phyloP scores from a whole-genome alignment of 2,797 vertebrate genomes.

The Spheniscus humboldti region DNA sequence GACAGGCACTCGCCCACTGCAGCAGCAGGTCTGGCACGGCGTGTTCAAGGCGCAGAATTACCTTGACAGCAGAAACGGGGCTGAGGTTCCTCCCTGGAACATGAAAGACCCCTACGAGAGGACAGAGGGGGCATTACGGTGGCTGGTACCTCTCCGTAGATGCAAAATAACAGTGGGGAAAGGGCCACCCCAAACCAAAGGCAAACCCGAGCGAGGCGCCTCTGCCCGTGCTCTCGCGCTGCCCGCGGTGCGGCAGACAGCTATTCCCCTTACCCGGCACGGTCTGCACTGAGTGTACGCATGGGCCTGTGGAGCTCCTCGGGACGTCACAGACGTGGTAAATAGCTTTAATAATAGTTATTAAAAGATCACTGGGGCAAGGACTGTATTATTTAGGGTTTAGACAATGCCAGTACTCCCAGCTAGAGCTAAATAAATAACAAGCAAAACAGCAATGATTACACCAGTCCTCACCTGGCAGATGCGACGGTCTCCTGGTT shows the following conservation, averaged over 20 bases:
- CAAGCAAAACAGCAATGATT: not conserved
- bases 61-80: not conserved
- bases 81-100: not conserved
- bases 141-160: not conserved
- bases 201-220: not conserved
- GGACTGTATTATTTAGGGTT: not conserved
- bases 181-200: not conserved
- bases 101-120: fast-evolving
- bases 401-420: not conserved
- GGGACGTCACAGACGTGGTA: not conserved
- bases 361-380: not conserved
- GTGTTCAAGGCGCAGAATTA: not conserved
- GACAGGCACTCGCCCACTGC: not conserved
- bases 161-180: not conserved
- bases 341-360: not conserved
- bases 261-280: not conserved
- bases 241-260: not conserved
- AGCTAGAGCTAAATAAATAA: not conserved
- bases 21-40: not conserved
- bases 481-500: not conserved
- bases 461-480: not conserved
- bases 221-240: fast-evolving
- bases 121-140: not conserved
- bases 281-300: fast-evolving
- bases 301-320: not conserved